phyloP scores from a whole-genome alignment of 37 sponge, comb jelly and placozoan genomes.

The Oopsacas minuta region DNA sequence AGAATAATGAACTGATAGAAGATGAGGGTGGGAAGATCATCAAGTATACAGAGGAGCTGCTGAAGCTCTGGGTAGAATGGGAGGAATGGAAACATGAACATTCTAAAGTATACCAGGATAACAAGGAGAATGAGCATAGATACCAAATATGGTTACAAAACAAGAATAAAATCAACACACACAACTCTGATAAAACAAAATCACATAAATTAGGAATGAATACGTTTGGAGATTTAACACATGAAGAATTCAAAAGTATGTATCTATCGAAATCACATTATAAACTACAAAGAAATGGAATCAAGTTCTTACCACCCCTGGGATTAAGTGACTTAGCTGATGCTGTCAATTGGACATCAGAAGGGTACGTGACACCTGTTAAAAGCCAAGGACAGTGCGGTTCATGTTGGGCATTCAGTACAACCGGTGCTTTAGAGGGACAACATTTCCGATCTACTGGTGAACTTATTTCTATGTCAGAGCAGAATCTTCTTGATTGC shows the following conservation, averaged over 20 bases:
- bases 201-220: slow-evolving; percentile 15
- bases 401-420: slow-evolving; percentile 78
- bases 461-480: slow-evolving; percentile 43
- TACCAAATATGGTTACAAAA: background rate
- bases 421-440: slow-evolving; percentile 59
- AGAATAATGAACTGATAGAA: too few species aligned
- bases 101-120: background rate
- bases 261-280: background rate
- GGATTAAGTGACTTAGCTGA: background rate
- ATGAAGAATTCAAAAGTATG: background rate
- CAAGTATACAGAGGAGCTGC: background rate
- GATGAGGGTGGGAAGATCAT: background rate
- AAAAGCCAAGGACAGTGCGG: slow-evolving; percentile 86
- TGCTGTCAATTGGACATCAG: slow-evolving; percentile 23
- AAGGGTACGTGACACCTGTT: slow-evolving; percentile 32
- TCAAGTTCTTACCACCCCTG: background rate
- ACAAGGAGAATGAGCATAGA: background rate
- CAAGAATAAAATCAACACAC: background rate
- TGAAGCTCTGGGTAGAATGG: background rate
- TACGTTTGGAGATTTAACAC: background rate
- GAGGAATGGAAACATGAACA: slow-evolving; percentile 1
- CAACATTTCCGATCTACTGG: slow-evolving; percentile 36
- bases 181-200: background rate
- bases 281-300: background rate
- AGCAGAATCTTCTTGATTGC: slow-evolving; percentile 91